Conservation (phyloP, 1,140 invertebrate species). For the Cyphomyrmex costatus region DNA sequence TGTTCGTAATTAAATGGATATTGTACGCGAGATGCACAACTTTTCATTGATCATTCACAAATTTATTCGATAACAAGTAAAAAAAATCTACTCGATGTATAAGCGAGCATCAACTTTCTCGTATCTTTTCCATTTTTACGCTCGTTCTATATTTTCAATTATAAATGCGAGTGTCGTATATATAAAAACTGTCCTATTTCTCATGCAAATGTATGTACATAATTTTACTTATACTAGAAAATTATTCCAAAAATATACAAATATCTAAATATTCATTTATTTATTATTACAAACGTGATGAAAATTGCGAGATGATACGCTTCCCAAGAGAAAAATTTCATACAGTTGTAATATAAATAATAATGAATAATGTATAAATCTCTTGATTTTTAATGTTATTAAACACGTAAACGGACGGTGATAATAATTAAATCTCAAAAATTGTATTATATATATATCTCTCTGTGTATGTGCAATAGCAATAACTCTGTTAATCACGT, state of each 20-base stretch:
- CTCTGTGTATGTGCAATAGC: background rate
- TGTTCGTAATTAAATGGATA: constrained; percentile 3
- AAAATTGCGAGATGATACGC: background rate
- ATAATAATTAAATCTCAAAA: background rate
- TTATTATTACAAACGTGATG: background rate
- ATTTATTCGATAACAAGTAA: background rate
- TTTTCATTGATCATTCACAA: background rate
- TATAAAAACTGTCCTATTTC: background rate
- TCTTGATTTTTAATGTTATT: background rate
- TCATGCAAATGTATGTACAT: constrained; percentile 3
- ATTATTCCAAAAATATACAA: background rate
- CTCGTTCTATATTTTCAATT: constrained; percentile 1
- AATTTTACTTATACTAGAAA: constrained; percentile 1
- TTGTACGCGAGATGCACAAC: background rate
- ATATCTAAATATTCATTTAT: constrained; percentile 5
- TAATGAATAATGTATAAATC: constrained; percentile 12
- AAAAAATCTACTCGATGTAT: background rate
- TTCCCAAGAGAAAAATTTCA: background rate
- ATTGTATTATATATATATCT: background rate
- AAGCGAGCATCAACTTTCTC: background rate
- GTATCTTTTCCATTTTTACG: background rate
- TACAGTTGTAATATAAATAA: background rate
- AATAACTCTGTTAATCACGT: background rate
- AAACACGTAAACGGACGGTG: background rate
- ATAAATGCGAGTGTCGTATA: background rate